A percentile compares a stretch with the other conserved stretches of the same genome.
These are phyloP conservation scores for Triplophysa dalaica DNA, from an alignment of 2,113 vertebrate species.

Conservation along the genomic window DNA sequence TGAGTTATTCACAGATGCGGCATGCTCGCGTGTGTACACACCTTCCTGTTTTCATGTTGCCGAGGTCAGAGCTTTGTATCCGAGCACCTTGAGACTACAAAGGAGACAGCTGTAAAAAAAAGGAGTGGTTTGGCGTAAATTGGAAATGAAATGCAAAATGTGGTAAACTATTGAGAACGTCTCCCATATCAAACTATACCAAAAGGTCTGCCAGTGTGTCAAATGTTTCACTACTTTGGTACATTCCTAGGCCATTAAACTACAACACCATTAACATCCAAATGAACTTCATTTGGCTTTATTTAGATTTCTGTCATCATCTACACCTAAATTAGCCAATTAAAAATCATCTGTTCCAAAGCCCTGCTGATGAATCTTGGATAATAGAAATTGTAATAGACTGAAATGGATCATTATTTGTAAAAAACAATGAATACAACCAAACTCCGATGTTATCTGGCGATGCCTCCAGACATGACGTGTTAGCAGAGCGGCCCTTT, in stretches of 20 bases:
- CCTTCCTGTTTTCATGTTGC: slow-evolving; percentile 45
- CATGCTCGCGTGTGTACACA: background rate
- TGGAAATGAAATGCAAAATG: background rate
- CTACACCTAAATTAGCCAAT: slow-evolving; percentile 13
- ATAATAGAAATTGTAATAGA: background rate
- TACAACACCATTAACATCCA: background rate
- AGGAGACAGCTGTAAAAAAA: background rate
- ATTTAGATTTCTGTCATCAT: slow-evolving; percentile 11
- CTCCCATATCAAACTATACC: no score
- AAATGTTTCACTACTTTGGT: background rate
- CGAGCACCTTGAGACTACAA: background rate
- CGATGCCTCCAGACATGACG: background rate
- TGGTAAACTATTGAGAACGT: background rate
- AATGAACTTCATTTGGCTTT: slow-evolving; percentile 13
- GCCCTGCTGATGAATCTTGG: background rate
- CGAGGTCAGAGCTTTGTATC: slow-evolving; percentile 15
- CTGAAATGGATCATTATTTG: background rate
- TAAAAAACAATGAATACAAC: background rate
- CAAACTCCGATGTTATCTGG: background rate
- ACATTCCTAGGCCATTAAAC: background rate
- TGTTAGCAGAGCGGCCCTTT: background rate
- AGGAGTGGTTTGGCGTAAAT: background rate
- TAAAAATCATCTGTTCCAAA: slow-evolving; percentile 24
- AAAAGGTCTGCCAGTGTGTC: no score
- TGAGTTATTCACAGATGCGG: slow-evolving; percentile 26